These are phyloP conservation scores for Tubulanus polymorphus DNA, from an alignment of 2,888 invertebrate species.

Conservation along the genomic window DNA sequence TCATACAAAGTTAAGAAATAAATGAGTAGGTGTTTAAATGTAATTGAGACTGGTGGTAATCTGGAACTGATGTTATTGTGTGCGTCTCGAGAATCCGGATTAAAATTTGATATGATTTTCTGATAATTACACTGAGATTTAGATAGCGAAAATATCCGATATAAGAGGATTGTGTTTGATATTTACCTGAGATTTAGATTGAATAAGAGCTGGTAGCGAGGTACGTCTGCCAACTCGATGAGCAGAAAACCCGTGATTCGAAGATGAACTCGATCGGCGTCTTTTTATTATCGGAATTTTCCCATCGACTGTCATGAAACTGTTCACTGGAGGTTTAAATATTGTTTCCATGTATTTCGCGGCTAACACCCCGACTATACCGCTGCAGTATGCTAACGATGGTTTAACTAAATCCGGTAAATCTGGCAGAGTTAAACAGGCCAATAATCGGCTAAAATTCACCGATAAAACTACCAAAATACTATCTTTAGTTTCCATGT, in stretches of 20 bases:
- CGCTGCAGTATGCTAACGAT: conserved; percentile 46
- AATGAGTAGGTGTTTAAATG: too few species aligned
- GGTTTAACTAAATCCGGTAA: conserved; percentile 41
- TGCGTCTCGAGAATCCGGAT: too few species aligned
- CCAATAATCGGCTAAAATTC: conserved; percentile 43
- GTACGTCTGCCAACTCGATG: conserved; percentile 48
- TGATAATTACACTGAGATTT: too few species aligned
- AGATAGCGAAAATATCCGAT: too few species aligned
- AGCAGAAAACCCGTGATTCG: conserved; percentile 36
- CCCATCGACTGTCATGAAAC: conserved; percentile 44
- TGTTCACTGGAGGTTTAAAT: conserved; percentile 40
- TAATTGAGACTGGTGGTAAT: too few species aligned
- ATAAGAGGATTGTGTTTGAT: too few species aligned
- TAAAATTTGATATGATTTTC: too few species aligned
- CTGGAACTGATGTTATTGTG: too few species aligned
- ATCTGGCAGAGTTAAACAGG: conserved; percentile 40
- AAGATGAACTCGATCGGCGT: conserved; percentile 44
- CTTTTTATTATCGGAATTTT: conserved; percentile 49
- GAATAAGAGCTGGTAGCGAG: conserved; percentile 50
- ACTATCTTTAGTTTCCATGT: conserved; percentile 43
- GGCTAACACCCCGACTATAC: conserved; percentile 43
- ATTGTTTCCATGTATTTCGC: conserved; percentile 51
- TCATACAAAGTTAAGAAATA: too few species aligned
- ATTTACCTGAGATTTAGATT: conserved; percentile 44
- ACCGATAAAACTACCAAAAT: conserved; percentile 42